Evolutionary conservation across 2,888 invertebrate genomes (phyloP).

Genomic region (Quadroppia sp.): DNA sequence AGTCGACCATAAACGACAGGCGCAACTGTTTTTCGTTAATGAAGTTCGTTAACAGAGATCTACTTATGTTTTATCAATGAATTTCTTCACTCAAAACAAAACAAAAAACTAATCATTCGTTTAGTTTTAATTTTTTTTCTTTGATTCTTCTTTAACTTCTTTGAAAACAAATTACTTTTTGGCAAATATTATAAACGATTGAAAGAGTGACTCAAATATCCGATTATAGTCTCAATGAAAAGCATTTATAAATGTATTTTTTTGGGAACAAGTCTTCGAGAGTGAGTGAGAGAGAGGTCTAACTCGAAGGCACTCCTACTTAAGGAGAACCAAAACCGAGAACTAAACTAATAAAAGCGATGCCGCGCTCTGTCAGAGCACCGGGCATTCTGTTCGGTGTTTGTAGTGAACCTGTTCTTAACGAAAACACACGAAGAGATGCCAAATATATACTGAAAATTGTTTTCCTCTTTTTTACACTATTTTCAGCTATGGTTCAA

Average conservation of each 20-base stretch:
- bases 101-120: background rate
- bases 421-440: background rate
- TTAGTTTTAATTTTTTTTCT: background rate
- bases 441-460: slow-evolving; percentile 17
- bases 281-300: background rate
- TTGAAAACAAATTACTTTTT: background rate
- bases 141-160: too few relatives aligned
- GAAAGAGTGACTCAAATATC: background rate
- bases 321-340: slow-evolving; percentile 22
- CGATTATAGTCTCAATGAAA: background rate
- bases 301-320: slow-evolving; percentile 32
- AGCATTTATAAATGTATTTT: background rate
- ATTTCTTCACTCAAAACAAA: background rate
- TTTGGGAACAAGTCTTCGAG: background rate
- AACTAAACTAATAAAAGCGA: slow-evolving; percentile 32
- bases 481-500: background rate
- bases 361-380: slow-evolving; percentile 11
- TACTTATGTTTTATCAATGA: background rate
- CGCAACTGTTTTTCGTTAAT: slow-evolving; percentile 23
- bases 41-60: background rate
- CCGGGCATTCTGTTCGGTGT: background rate
- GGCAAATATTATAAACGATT: slow-evolving; percentile 14
- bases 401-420: slow-evolving; percentile 15
- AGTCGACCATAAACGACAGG: background rate
- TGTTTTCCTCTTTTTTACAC: background rate